These are phyloP conservation scores for Rousettus leschenaultii DNA, from an alignment of 2,113 vertebrate species.

Conservation along the genomic window DNA sequence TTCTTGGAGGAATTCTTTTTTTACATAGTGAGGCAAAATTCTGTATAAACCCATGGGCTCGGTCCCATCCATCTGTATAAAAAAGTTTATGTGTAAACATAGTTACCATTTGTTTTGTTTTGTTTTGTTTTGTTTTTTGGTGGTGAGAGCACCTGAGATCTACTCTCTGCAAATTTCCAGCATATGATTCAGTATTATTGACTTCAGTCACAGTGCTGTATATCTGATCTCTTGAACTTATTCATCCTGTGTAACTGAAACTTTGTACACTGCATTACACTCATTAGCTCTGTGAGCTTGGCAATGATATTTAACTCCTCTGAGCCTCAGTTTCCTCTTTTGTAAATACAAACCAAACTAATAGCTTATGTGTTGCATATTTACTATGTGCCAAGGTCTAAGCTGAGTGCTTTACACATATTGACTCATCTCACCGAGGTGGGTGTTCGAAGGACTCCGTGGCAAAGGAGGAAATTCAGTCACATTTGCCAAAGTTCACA, in stretches of 20 bases:
- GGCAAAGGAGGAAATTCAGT: background rate
- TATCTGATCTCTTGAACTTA: background rate
- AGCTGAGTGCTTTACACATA: background rate
- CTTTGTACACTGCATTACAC: background rate
- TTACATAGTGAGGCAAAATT: background rate
- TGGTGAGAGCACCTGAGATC: background rate
- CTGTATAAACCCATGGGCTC: background rate
- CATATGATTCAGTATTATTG: background rate
- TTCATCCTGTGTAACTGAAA: background rate
- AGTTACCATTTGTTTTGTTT: background rate
- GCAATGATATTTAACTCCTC: background rate
- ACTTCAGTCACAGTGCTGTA: background rate
- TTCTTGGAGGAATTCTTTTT: background rate
- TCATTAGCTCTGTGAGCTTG: background rate
- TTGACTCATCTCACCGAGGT: background rate
- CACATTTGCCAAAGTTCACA: background rate
- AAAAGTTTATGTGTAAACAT: background rate
- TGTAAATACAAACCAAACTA: background rate
- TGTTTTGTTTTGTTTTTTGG: background rate
- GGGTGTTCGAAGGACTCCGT: fast-evolving
- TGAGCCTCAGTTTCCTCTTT: background rate
- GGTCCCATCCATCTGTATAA: fast-evolving
- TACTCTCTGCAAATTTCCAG: background rate
- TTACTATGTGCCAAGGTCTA: background rate
- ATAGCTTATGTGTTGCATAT: background rate